These are phyloP conservation scores for Dendrolimus kikuchii DNA, from an alignment of 1,140 invertebrate species.

Conservation along the genomic window DNA sequence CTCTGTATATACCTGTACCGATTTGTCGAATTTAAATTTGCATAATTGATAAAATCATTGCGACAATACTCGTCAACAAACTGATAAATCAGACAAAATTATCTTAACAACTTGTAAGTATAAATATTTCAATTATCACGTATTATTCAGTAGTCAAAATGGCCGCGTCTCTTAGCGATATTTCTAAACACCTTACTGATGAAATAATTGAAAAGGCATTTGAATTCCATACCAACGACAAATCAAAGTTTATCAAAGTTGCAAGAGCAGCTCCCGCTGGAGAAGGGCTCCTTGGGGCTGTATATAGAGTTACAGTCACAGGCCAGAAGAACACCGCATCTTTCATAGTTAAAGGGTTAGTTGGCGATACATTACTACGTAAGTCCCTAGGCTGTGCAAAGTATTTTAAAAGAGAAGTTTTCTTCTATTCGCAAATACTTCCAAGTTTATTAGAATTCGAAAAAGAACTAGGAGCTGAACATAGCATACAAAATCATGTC, in stretches of 20 bases:
- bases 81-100: too few relatives aligned
- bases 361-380: constrained; percentile 19
- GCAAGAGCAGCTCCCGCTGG: constrained; percentile 27
- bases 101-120: too few relatives aligned
- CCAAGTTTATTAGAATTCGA: constrained; percentile 22
- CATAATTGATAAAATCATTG: too few relatives aligned
- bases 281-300: constrained; percentile 28
- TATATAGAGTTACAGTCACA: constrained; percentile 25
- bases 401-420: constrained; percentile 27
- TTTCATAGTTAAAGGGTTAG: constrained; percentile 29
- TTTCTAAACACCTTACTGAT: constrained; percentile 27
- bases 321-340: constrained; percentile 14
- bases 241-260: constrained; percentile 18
- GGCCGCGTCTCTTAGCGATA: constrained; percentile 20
- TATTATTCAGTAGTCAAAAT: constrained; percentile 13
- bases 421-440: constrained; percentile 27
- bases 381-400: constrained; percentile 20
- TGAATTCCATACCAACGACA: constrained; percentile 22
- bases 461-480: constrained; percentile 21
- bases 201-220: constrained; percentile 24
- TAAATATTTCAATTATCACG: not conserved
- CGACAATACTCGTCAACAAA: not conserved
- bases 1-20: too few relatives aligned
- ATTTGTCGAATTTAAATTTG: too few relatives aligned
- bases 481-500: constrained; percentile 23